phyloP scores from a whole-genome alignment of 2,888 invertebrate species.

The Cabera pusaria region DNA sequence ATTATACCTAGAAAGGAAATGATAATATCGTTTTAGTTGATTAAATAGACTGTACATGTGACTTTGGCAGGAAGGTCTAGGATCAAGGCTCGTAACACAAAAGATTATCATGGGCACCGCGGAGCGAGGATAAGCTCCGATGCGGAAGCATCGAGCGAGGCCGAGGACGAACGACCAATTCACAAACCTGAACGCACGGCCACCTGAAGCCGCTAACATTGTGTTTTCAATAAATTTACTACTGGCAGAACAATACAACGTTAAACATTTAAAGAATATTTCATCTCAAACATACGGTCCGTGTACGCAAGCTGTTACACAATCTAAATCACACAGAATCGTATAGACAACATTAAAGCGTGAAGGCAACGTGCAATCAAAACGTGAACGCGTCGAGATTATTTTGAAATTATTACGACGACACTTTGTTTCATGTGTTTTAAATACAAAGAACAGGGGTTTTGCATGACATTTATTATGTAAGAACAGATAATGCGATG shows the following conservation, averaged over 20 bases:
- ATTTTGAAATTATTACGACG: slow-evolving; percentile 38
- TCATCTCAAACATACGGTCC: slow-evolving; percentile 13
- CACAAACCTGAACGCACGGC: slow-evolving; percentile 63
- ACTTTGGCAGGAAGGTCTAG: slow-evolving; percentile 67
- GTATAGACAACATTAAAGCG: slow-evolving; percentile 34
- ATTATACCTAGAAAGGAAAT: slow-evolving; percentile 82
- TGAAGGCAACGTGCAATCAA: slow-evolving; percentile 31
- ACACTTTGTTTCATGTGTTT: slow-evolving; percentile 61
- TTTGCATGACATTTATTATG: slow-evolving; percentile 39
- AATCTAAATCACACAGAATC: slow-evolving; percentile 24
- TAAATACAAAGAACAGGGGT: slow-evolving; percentile 66
- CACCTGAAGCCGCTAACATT: slow-evolving; percentile 55
- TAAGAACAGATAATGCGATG: slow-evolving; percentile 23
- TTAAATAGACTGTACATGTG: slow-evolving; percentile 51
- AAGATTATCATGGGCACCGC: slow-evolving; percentile 75
- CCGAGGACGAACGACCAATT: slow-evolving; percentile 77
- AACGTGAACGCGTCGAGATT: slow-evolving; percentile 30
- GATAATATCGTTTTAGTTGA: slow-evolving; percentile 61
- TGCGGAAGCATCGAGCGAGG: slow-evolving; percentile 77
- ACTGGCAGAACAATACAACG: slow-evolving; percentile 18
- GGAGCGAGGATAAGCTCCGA: slow-evolving; percentile 77
- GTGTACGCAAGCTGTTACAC: slow-evolving; percentile 23
- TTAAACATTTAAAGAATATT: slow-evolving; percentile 13
- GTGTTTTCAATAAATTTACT: slow-evolving; percentile 27
- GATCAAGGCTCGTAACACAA: slow-evolving; percentile 72